Base-by-base conservation (phyloP, 1,140 invertebrate species). In the Drosophila navojoa region DNA sequence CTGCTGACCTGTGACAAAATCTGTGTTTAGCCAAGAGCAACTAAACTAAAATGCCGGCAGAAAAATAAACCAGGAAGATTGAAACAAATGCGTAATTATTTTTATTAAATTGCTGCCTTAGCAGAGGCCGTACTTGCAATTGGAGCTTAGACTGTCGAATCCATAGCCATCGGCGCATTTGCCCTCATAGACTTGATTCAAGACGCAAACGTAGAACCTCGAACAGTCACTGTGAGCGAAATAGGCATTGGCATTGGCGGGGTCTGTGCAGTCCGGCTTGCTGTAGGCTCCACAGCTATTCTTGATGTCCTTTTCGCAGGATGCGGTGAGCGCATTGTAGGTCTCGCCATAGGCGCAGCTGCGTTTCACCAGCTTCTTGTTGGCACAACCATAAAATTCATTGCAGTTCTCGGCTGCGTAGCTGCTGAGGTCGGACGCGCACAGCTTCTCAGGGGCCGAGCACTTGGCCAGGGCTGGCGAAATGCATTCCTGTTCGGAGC, bases 1-100 rank as follows among this genome's bases (percentile, higher is more conserved):
- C 38, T 85, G 29, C 44, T 52, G 1, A 85, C 81, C 2, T 85
- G 81, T 27, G 81, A 85, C 40, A 85, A 85, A 52, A 75, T 72
- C 5, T 85, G 81, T 54, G 40, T 75, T n/a, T 85, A 53, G 61
- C 15, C 35, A 38, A 38, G 35, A 38, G 19, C 3, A 22, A 22
- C 19, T 22, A 22, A 22, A 22, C 19, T 22, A 22, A 22, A 22
- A 22, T 22, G 19, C 19, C 19, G 19, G 3, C 19, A 22, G 19
- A 22, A 5, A 29, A 29, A 29, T 29, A 29, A 29, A 29, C 19
- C n/a, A n/a, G n/a, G n/a, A n/a, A n/a, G n/a, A n/a, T n/a, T n/a
- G n/a, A n/a, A n/a, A n/a, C n/a, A n/a, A n/a, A n/a, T n/a, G n/a
- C n/a, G n/a, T n/a, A n/a, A n/a, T 32, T 19, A 6, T 4, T 32